phyloP scores from a whole-genome alignment of 2,888 invertebrate species.

The Crioceris asparagi region DNA sequence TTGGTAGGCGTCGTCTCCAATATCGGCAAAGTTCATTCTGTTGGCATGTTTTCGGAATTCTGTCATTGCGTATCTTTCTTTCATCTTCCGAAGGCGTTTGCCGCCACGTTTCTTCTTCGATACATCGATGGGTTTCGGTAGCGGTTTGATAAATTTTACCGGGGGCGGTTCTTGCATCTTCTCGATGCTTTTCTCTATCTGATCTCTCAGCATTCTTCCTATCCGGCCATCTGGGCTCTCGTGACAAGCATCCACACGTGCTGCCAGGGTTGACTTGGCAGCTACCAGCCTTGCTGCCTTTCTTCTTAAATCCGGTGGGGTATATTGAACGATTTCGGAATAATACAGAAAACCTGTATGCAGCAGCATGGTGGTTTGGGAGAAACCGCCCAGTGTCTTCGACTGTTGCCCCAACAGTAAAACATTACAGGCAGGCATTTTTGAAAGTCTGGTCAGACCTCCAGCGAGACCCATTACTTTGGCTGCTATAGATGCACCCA shows the following conservation, averaged over 20 bases:
- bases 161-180: neutral
- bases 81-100: neutral
- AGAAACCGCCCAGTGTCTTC: neutral
- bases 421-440: neutral
- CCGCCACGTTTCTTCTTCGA: neutral
- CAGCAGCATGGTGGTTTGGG: neutral
- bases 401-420: neutral
- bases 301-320: neutral
- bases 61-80: neutral
- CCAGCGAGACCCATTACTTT: neutral
- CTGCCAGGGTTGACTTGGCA: neutral
- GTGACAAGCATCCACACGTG: neutral
- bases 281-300: neutral
- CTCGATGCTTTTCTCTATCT: neutral
- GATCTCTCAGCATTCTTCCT: neutral
- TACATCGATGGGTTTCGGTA: neutral
- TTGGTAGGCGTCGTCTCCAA: neutral
- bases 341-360: neutral
- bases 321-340: neutral
- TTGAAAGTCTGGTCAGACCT: neutral
- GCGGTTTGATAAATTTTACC: neutral
- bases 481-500: neutral
- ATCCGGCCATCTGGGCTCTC: neutral
- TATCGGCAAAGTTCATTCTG: neutral
- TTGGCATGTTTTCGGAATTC: neutral